Evolutionary conservation across 2,797 vertebrate species (phyloP).

Genomic region (Amniataba percoides): DNA sequence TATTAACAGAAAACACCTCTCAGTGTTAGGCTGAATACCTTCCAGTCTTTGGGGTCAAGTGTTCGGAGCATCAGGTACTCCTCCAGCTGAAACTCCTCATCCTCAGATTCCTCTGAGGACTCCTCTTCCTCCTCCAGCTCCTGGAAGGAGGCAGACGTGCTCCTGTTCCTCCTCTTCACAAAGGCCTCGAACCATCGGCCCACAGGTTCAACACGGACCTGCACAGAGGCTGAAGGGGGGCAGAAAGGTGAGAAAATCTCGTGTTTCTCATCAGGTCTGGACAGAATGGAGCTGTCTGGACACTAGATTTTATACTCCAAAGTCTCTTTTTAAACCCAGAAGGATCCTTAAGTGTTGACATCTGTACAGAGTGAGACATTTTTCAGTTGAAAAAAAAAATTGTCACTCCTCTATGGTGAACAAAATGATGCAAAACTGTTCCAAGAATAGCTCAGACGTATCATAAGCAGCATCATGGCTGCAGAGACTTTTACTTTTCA

Average conservation of each 20-base stretch:
- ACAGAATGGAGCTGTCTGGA: not conserved
- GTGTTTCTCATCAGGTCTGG: not conserved
- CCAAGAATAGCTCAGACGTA: not conserved
- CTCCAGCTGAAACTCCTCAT: conserved; percentile 95
- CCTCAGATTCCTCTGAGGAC: conserved; percentile 94
- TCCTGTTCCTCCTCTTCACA: conserved; percentile 93
- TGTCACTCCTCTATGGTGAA: no score
- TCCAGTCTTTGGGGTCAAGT: conserved; percentile 99
- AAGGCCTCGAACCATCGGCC: conserved; percentile 99
- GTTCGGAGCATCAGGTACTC: conserved; percentile 95
- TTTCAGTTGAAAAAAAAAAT: not conserved
- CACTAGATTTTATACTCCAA: no score
- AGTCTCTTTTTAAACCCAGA: no score
- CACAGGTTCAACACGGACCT: conserved; percentile 95
- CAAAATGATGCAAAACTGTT: no score
- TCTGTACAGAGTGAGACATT: not conserved
- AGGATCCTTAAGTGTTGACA: not conserved
- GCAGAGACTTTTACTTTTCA: not conserved
- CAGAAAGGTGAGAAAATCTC: not conserved
- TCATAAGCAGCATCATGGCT: not conserved
- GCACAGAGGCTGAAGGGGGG: conserved; percentile 85
- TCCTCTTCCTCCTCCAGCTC: conserved; percentile 97
- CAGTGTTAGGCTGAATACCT: conserved; percentile 83
- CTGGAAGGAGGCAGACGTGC: conserved; percentile 94
- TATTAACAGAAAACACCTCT: no score